These are phyloP conservation scores for Bactericera cockerelli DNA, from an alignment of 1,140 invertebrate species.

Conservation along the genomic window DNA sequence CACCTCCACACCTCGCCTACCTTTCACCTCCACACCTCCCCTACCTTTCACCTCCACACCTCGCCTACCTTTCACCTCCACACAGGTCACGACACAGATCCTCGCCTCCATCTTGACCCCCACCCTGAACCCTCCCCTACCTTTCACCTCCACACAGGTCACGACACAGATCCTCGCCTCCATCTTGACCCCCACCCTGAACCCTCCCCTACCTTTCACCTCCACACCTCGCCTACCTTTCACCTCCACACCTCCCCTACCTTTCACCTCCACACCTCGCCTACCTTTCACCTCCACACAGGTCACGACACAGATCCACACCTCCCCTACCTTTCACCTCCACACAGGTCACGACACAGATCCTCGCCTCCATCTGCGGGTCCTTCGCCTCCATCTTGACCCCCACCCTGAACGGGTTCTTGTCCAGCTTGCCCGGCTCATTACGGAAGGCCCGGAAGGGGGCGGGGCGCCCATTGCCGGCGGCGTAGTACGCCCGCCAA, in stretches of 20 bases:
- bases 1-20: conserved; percentile 60
- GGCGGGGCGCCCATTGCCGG: too few species aligned
- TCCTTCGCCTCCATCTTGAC: conserved; percentile 92
- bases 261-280: too few species aligned
- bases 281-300: conserved; percentile 59
- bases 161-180: conserved; percentile 87
- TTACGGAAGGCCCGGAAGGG: not conserved
- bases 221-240: conserved; percentile 59
- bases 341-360: conserved; percentile 72
- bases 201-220: conserved; percentile 48
- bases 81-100: conserved; percentile 75
- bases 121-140: conserved; percentile 49
- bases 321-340: conserved; percentile 60
- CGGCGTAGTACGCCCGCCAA: too few species aligned
- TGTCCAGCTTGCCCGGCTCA: conserved; percentile 21
- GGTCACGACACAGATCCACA: conserved; percentile 72
- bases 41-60: too few species aligned
- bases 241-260: conserved; percentile 71
- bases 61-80: conserved; percentile 55
- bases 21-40: conserved; percentile 66
- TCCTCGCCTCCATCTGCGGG: conserved; percentile 72
- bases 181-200: conserved; percentile 74
- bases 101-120: conserved; percentile 89
- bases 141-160: conserved; percentile 63
- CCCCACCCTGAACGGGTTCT: conserved; percentile 61